phyloP scores from a whole-genome alignment of 2,113 vertebrate genomes.

The Peucedramus taeniatus region DNA sequence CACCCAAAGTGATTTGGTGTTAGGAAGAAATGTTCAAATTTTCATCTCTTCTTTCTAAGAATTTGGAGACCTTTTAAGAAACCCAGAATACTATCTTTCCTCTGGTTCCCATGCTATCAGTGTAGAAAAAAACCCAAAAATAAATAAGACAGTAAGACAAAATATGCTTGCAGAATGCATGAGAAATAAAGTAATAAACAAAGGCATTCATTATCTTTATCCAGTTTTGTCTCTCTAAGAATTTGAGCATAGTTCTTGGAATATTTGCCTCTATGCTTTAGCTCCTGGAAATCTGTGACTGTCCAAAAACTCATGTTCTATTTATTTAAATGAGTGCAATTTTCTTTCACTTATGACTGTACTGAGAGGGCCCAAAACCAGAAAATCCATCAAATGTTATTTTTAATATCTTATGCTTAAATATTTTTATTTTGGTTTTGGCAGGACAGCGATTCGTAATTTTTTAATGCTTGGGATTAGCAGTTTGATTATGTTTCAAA shows the following conservation, averaged over 20 bases:
- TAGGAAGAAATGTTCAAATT: not conserved
- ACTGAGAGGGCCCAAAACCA: not conserved
- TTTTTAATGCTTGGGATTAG: not conserved
- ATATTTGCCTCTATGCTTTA: not conserved
- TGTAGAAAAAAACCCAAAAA: not conserved
- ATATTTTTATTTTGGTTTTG: not conserved
- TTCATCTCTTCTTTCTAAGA: not conserved
- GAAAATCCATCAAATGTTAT: not conserved
- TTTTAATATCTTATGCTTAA: not conserved
- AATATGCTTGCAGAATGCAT: not conserved
- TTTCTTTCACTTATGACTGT: not conserved
- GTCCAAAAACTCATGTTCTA: not conserved
- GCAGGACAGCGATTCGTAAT: not conserved
- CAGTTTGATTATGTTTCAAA: not conserved
- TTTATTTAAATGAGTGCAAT: not conserved
- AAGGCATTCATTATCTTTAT: not conserved
- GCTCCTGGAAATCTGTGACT: not conserved
- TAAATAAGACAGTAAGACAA: not conserved
- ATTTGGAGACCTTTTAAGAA: not conserved
- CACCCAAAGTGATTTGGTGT: not conserved
- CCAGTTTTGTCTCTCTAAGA: not conserved
- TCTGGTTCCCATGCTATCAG: not conserved
- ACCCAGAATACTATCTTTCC: not conserved
- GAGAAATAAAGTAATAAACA: not conserved
- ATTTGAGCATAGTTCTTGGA: not conserved